Base-by-base conservation (phyloP, 2,797 vertebrate species). In the Synaphobranchus kaupii region DNA sequence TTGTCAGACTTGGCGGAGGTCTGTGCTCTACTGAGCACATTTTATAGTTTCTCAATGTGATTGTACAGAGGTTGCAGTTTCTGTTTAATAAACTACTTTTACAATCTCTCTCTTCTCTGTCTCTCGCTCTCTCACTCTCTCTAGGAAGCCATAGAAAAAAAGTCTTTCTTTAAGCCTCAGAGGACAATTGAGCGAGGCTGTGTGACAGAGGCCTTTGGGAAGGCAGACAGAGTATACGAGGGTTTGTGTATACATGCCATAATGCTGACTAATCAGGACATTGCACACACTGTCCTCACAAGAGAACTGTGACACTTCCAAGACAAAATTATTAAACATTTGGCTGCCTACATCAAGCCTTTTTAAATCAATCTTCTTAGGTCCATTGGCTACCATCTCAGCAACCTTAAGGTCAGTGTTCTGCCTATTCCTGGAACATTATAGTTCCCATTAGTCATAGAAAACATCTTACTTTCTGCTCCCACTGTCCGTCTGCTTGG, bases 71-170 rank as follows among this genome's bases (percentile, higher is more conserved):
- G 39, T 39, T 39, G 39, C 39, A 39, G 39, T 39, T 39, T 39
- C 39, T 39, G 39, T 39, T 39, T 39, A 39, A 39, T 39, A 39
- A 39, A 39, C 39, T 39, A 39, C 39, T 39, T 39, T 39, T 39
- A 1, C 39, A 39, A 39, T 39, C 3, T 39, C 39, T 39, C 3
- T 58, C 25, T 15, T 76, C 31, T 20, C 0, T 63, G 52, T 84
- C 13, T 66, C 54, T 44, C 17, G 60, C 15, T 56, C 25, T 39
- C 20, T 2, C 63, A 73, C 73, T 52, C 76, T 54, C 2, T 89
- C 56, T 90, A 97, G 96, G 95, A 96, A 54, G 96, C 96, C 56
- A n/a, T 95, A 0, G 89, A 94, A 87, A 95, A 92, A 89, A 89
- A 92, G 0, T 96, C 95, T 0, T 96, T 93, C 92, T 96, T 90